Evolutionary conservation across 2,888 invertebrate genomes (phyloP), one percentile per base, ranked within the genome.

Genomic region (Polyploca ridens): DNA sequence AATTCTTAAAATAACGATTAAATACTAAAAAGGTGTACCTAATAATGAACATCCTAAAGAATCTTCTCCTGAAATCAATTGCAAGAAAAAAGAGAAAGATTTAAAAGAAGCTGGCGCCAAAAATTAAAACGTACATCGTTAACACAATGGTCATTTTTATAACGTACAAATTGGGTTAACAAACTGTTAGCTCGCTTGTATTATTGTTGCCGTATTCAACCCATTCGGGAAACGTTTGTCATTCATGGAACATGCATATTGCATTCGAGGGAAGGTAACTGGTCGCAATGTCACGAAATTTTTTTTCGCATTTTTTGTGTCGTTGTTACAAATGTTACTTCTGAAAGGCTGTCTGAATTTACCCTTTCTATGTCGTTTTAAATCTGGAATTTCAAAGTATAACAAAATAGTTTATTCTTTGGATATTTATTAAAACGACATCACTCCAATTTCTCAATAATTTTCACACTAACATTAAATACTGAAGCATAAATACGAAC

Each of bases 131-230:
- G 10, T 10, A 54, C 54, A 19, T 54, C 8, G 16, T 54, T 54
- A 38, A 60, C 35, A 41, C 41, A 61, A 41, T 41, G n/a, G 44
- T 3, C 16, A 61, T 19, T 41, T 35, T 38, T n/a, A 6, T 44
- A 27, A 14, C 35, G n/a, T 16, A 64, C 66, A 68, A 75, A 77
- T 69, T 77, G 69, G 76, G 76, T 77, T 77, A 76, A 69, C 66
- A 71, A 69, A 73, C 60, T 7, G 62, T 7, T 16, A n/a, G 1
- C 35, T 60, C 19, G 41, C 57, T 69, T 66, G 16, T 49, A 61
- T 60, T 44, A 44, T 19, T 61, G 61, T 61, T 13, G 27, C 16
- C 44, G 11, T 19, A 13, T 61, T 41, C 14, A 58, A 58, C 14
- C 33, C 14, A 7, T 58, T 35, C 33, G 33, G 33, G 7, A 58